Percentiles rank a stretch among this genome's conserved stretches.
These are phyloP conservation scores for Heterodera filipjevi DNA, from an alignment of 2,888 invertebrate species.

Conservation along the genomic window DNA sequence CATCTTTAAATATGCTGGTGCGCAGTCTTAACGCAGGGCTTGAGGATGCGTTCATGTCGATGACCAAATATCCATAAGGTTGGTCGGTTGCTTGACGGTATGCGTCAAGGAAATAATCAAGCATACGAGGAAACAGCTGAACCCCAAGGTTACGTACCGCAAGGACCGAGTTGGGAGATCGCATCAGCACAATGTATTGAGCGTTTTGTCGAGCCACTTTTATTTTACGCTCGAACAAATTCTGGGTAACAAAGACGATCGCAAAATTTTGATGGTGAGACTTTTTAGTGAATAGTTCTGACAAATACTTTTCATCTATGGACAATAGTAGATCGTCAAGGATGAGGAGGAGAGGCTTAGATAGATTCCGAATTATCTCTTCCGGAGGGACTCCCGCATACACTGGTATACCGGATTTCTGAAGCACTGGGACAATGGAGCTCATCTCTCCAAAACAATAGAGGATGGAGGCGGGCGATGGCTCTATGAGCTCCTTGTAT, in stretches of 20 bases:
- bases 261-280: slow-evolving; percentile 30
- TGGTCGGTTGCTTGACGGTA: slow-evolving; percentile 20
- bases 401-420: background rate
- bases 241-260: slow-evolving; percentile 30
- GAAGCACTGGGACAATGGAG: slow-evolving; percentile 4
- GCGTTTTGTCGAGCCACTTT: slow-evolving; percentile 28
- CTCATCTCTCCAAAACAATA: slow-evolving; percentile 30
- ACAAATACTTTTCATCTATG: slow-evolving; percentile 12
- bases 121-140: slow-evolving; percentile 19
- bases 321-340: slow-evolving; percentile 30
- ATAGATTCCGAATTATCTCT: slow-evolving; percentile 7
- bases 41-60: slow-evolving; percentile 22
- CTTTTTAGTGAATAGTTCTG: slow-evolving; percentile 30
- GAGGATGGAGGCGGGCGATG: background rate
- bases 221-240: slow-evolving; percentile 24
- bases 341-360: slow-evolving; percentile 2
- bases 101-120: slow-evolving; percentile 20
- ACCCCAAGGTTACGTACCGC: slow-evolving; percentile 25
- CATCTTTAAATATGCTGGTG: slow-evolving; percentile 29
- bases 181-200: slow-evolving; percentile 29
- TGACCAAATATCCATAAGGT: slow-evolving; percentile 23
- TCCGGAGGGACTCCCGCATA: slow-evolving; percentile 21
- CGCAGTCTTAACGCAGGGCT: background rate
- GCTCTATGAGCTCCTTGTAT: slow-evolving; percentile 15
- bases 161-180: slow-evolving; percentile 19